Percentiles rank a stretch among this genome's conserved stretches.
These are phyloP conservation scores for Intellagama lesueurii DNA, from an alignment of 2,797 vertebrate genomes.

Conservation along the genomic window DNA sequence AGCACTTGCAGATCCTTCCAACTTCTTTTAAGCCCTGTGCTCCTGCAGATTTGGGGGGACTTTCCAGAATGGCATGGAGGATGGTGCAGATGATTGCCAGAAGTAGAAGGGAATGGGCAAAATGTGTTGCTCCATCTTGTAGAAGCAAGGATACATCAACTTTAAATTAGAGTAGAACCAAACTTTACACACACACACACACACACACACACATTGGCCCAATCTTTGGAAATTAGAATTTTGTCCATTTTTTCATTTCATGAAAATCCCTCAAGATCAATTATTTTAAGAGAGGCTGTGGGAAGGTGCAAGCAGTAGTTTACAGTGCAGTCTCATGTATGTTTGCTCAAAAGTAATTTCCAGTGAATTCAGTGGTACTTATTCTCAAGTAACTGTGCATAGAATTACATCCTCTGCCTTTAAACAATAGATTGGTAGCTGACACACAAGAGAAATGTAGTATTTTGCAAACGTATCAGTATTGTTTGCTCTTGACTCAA, in stretches of 20 bases:
- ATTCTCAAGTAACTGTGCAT: background rate
- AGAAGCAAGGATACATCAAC: no score
- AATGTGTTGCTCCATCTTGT: no score
- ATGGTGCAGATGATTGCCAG: background rate
- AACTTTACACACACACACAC: no score
- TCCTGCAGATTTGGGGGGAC: background rate
- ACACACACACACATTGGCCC: background rate
- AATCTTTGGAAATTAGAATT: slow-evolving; percentile 7
- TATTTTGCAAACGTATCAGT: background rate
- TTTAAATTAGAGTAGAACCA: no score
- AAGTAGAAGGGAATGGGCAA: background rate
- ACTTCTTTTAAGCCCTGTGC: background rate
- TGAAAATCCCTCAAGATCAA: background rate
- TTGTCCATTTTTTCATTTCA: background rate
- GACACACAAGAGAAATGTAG: background rate
- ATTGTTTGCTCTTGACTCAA: background rate
- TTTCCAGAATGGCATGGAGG: background rate
- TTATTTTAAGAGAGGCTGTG: background rate
- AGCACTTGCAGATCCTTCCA: background rate
- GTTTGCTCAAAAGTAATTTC: background rate
- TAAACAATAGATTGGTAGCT: background rate
- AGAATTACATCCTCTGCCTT: background rate
- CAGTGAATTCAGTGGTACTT: background rate
- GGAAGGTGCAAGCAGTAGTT: background rate
- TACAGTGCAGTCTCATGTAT: background rate